Base-by-base conservation (phyloP, 2,888 invertebrate species). In the Tenthredo amoena region DNA sequence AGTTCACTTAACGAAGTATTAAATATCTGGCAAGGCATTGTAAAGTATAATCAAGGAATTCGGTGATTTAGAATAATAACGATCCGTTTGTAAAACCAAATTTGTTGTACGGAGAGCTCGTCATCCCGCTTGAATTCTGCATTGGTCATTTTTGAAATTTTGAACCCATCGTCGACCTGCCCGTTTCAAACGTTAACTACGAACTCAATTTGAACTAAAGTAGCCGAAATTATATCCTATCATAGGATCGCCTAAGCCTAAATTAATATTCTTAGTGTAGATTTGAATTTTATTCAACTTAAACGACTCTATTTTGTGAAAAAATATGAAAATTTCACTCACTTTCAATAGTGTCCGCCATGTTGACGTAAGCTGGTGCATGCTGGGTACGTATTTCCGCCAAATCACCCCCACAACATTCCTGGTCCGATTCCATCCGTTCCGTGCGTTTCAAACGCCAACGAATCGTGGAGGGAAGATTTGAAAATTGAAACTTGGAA, bases 271-370 rank as follows among this genome's bases (percentile, higher is more conserved):
- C 31, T 68, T 50, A 9, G 7, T 12, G 47, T 47, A n/a, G 34
- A 68, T 87, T 86, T 62, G 50, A 65, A 72, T 88, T 88, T 87
- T 71, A 47, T 18, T 62, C 47, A 81, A 58, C 43, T 86, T 88
- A 86, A 86, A 86, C 84, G 65, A 86, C 85, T 87, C 87, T 89
- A 89, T 90, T 90, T 88, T 85, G 86, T 84, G 87, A 89, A 90
- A 88, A 92, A 91, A 93, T 91, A 93, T 91, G 91, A 92, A 94
- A 94, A 94, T 92, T 94, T 94, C 95, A 96, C 96, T 96, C 95
- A 96, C 96, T 96, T 96, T 96, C 96, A 95, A 96, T 95, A 95
- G 95, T 95, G 95, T 96, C 96, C 96, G 96, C 96, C 96, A 97
- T 97, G 94, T 96, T 96, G 96, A 95, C 95, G 94, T 95, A 91